Base-by-base conservation (phyloP, 2,113 vertebrate genomes). In the Uria lomvia region DNA sequence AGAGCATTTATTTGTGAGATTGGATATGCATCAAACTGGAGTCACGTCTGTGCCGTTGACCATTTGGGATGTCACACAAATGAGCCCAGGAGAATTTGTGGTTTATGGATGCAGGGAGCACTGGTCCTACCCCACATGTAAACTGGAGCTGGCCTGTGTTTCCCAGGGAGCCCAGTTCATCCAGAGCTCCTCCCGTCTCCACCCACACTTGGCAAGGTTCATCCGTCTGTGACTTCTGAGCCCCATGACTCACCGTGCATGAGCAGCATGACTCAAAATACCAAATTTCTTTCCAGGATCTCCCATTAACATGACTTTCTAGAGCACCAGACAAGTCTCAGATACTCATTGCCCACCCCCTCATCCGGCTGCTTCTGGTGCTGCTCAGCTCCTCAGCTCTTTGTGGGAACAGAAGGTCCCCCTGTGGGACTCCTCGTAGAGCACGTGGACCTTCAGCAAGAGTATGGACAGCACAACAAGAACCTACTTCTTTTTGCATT, bases 301-400 rank as follows among this genome's bases (percentile, higher is more conserved):
- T 93, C 21, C 42, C 47, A 29, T 50, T 50, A 79, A 50, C 13
- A 38, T 18, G 42, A 32, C 50, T 67, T 91, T 50, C 45, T 34
- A 50, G 50, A 62, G 24, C 24, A 53, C 19, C 3, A 5, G 6
- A 43, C 8, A 15, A 52, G 49, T 56, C 30, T 66, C 32, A 43
- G 65, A 38, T 29, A 27, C 5, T 8, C 6, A 6, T 5, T 74
- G 15, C 1, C 8, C 27, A 19, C 1, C 1, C 5, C 3, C 17
- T 65, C 68, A 43, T 24, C 45, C 1, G 4, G 4, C 49, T 76
- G 26, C 20, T 65, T 68, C 56, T 83, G 40, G 38, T 80, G 43
- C 34, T 68, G 43, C 79, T 79, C 47, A 76, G 55, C 11, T 52
- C 22, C 76, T 75, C 60, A 53, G 49, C 47, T 62, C 40, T 34